Evolutionary conservation across 1,140 invertebrate genomes (phyloP).

Genomic region (Tribolium castaneum): DNA sequence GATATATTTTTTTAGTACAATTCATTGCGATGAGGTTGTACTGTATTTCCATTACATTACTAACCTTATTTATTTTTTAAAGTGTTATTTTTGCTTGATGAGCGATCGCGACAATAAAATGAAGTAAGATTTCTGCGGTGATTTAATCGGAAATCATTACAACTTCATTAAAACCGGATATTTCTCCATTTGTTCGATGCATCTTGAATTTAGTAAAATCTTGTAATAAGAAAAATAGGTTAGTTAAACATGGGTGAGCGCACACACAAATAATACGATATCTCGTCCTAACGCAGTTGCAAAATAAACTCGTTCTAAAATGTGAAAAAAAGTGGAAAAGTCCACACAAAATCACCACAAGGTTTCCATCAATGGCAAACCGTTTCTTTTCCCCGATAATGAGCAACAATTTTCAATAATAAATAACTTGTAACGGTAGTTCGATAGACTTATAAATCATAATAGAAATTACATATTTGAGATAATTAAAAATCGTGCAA

Average conservation of each 20-base stretch:
- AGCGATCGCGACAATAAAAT: neutral
- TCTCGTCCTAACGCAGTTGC: neutral
- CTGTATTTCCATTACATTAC: too few relatives aligned
- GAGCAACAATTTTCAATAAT: slow-evolving; percentile 21
- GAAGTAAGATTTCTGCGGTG: neutral
- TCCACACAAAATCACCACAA: neutral
- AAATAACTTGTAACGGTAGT: slow-evolving; percentile 10
- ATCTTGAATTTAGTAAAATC: neutral
- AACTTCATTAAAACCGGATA: neutral
- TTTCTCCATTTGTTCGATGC: neutral
- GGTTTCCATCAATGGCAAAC: slow-evolving; percentile 9
- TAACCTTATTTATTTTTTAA: too few relatives aligned
- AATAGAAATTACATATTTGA: slow-evolving; percentile 7
- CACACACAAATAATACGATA: neutral
- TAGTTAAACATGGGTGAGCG: neutral
- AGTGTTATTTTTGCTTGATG: neutral
- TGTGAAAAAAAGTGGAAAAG: neutral
- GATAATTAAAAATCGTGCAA: neutral
- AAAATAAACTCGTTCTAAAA: neutral
- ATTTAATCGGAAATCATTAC: neutral
- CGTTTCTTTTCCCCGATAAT: slow-evolving; percentile 5
- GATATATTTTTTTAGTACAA: too few relatives aligned
- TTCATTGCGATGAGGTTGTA: too few relatives aligned
- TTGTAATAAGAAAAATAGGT: neutral
- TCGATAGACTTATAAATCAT: neutral